These are phyloP conservation scores for Leptinotarsa haldemani DNA, from an alignment of 2,888 invertebrate genomes.

Conservation along the genomic window DNA sequence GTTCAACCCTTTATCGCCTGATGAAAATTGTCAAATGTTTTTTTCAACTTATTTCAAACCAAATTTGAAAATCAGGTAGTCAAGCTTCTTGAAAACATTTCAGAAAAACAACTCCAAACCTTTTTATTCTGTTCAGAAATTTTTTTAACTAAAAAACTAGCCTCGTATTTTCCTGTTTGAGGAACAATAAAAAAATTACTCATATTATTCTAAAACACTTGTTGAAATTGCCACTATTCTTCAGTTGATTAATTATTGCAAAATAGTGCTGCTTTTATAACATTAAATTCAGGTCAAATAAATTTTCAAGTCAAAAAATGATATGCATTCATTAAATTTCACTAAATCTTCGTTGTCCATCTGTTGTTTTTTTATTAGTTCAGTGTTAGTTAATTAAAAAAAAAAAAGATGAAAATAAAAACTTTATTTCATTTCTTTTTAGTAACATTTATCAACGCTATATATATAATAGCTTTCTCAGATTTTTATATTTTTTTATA, in stretches of 20 bases:
- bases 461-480: slow-evolving; percentile 32
- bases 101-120: no score
- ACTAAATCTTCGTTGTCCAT: slow-evolving; percentile 18
- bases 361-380: slow-evolving; percentile 32
- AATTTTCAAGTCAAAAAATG: slow-evolving; percentile 8
- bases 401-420: slow-evolving; percentile 48
- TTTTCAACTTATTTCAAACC: no score
- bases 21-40: no score
- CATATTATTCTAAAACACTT: no score
- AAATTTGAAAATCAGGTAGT: no score
- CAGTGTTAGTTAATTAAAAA: slow-evolving; percentile 34
- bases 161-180: no score
- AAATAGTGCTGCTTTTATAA: no score
- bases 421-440: slow-evolving; percentile 45
- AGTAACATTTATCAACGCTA: slow-evolving; percentile 47
- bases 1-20: no score
- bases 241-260: not conserved
- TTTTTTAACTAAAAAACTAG: no score
- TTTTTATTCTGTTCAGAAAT: no score
- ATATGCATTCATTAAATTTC: slow-evolving; percentile 10
- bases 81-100: no score
- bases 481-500: slow-evolving; percentile 39
- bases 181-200: no score
- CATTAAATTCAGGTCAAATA: not conserved
- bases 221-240: not conserved